Conservation (phyloP, 2,113 vertebrate species). For the Rhabdomys dilectus region DNA sequence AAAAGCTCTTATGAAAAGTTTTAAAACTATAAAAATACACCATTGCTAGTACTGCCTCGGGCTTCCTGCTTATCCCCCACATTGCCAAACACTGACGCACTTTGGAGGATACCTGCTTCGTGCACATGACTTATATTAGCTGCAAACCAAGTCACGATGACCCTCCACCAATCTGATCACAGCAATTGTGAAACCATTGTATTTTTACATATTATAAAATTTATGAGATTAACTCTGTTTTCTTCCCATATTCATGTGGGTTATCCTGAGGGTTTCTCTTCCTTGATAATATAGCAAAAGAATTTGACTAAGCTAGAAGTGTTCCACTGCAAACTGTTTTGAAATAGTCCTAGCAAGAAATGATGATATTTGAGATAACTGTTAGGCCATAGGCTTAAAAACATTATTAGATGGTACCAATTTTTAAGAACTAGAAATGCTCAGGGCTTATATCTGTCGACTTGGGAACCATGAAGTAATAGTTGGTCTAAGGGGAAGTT, state of each 20-base stretch:
- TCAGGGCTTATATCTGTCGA: background rate
- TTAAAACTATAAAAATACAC: background rate
- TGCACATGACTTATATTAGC: background rate
- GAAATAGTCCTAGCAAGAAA: background rate
- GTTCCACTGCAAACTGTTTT: background rate
- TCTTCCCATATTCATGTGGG: background rate
- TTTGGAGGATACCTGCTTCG: background rate
- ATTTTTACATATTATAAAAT: background rate
- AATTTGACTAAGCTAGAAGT: background rate
- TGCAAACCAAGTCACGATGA: background rate
- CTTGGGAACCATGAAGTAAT: background rate
- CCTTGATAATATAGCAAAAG: background rate
- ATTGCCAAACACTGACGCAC: background rate
- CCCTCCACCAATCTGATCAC: background rate
- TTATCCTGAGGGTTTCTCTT: background rate
- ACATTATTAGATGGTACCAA: background rate
- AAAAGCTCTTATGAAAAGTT: background rate
- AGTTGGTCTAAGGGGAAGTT: background rate
- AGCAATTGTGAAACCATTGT: background rate
- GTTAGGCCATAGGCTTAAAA: background rate
- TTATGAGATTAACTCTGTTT: background rate
- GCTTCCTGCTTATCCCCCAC: background rate
- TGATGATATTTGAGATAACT: background rate
- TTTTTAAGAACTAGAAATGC: background rate
- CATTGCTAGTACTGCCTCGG: background rate